A percentile compares a stretch with the other conserved stretches of the same genome.
Evolutionary conservation across 1,140 invertebrate species (phyloP).

Genomic region (Halesus radiatus): DNA sequence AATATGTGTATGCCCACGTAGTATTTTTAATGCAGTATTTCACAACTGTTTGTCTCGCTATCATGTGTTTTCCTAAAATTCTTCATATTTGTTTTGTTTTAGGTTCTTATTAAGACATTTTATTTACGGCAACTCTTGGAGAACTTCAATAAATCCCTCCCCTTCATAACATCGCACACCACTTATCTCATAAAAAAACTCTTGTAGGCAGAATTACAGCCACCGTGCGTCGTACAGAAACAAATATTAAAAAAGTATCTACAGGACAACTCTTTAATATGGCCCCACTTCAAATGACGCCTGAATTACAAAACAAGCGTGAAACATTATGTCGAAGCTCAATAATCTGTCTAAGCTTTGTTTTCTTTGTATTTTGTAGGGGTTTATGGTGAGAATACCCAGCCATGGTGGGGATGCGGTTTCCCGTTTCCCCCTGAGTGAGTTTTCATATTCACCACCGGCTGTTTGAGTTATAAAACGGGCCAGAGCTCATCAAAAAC

Average conservation of each 20-base stretch:
- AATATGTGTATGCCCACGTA: too few species aligned
- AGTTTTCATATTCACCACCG: conserved; percentile 29
- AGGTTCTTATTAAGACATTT: too few species aligned
- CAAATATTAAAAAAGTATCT: neutral
- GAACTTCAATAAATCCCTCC: neutral
- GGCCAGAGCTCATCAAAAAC: conserved; percentile 40
- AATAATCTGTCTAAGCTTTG: too few species aligned
- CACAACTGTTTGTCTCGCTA: too few species aligned
- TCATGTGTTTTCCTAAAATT: too few species aligned
- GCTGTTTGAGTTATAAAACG: conserved; percentile 38
- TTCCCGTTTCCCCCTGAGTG: neutral
- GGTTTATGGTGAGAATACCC: neutral
- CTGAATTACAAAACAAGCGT: neutral
- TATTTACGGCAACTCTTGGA: too few species aligned
- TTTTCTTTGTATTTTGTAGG: neutral
- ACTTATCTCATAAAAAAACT: conserved; percentile 13
- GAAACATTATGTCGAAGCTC: too few species aligned
- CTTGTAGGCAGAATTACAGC: conserved; percentile 2
- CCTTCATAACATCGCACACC: neutral
- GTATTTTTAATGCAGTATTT: too few species aligned
- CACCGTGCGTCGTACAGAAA: neutral
- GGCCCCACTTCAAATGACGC: neutral
- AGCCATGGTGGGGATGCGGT: neutral
- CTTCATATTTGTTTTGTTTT: too few species aligned
- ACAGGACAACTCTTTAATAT: conserved; percentile 10